These are phyloP conservation scores for Coenonympha glycerion DNA, from an alignment of 2,888 invertebrate species.

Conservation along the genomic window DNA sequence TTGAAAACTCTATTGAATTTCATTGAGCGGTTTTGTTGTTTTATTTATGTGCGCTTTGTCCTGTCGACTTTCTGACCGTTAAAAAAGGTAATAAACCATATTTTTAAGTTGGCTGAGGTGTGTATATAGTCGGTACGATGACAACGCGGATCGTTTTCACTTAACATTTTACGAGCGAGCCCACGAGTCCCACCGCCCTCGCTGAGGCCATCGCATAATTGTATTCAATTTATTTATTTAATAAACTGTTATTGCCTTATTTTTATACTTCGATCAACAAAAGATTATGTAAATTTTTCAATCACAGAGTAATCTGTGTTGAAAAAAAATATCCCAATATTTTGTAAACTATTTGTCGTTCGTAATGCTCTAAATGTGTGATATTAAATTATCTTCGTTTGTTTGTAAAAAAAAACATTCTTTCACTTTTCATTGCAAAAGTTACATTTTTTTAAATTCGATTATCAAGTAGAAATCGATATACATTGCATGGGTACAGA, in stretches of 20 bases:
- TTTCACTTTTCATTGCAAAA: too few relatives aligned
- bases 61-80: slow-evolving; percentile 31
- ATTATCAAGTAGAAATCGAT: too few relatives aligned
- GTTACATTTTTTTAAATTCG: too few relatives aligned
- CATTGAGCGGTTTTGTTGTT: slow-evolving; percentile 13
- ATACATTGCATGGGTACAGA: too few relatives aligned
- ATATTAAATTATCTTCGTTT: too few relatives aligned
- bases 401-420: too few relatives aligned
- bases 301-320: not conserved
- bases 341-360: too few relatives aligned
- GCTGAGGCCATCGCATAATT: slow-evolving; percentile 33
- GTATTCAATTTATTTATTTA: slow-evolving; percentile 37
- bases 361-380: too few relatives aligned
- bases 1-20: slow-evolving; percentile 25
- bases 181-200: slow-evolving; percentile 28
- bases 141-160: slow-evolving; percentile 61
- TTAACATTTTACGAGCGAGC: slow-evolving; percentile 46
- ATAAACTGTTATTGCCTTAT: slow-evolving; percentile 32
- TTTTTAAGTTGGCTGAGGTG: slow-evolving; percentile 45
- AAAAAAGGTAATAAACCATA: slow-evolving; percentile 45
- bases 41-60: slow-evolving; percentile 33
- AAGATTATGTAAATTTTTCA: not conserved
- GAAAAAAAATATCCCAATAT: too few relatives aligned
- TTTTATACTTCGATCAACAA: slow-evolving; percentile 20
- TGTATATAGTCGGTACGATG: slow-evolving; percentile 57